Evolutionary conservation across 2,113 vertebrate genomes (phyloP).

Genomic region (Gorsachius goisagi): DNA sequence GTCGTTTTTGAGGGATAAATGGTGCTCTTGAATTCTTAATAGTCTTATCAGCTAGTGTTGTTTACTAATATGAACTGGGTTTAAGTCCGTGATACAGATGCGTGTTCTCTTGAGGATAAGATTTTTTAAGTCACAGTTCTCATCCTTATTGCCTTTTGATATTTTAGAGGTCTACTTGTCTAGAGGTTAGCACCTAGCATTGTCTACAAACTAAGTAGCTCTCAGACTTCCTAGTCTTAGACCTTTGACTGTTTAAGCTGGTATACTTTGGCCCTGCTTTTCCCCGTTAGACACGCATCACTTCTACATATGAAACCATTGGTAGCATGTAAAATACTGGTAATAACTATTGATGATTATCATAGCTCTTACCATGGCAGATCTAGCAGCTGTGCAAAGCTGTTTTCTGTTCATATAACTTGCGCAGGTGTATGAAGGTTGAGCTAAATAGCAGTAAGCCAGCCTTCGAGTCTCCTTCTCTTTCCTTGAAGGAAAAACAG

Average conservation of each 20-base stretch:
- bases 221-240: background rate
- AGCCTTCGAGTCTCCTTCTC: background rate
- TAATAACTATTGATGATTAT: background rate
- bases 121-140: background rate
- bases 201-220: background rate
- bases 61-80: background rate
- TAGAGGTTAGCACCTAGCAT: background rate
- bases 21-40: background rate
- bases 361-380: background rate
- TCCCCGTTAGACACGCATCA: background rate
- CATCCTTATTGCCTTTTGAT: background rate
- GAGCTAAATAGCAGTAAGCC: background rate
- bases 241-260: background rate
- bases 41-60: background rate
- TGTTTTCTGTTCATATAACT: background rate
- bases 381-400: background rate
- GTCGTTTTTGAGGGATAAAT: background rate
- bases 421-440: background rate
- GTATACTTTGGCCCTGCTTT: background rate
- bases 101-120: background rate
- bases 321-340: background rate
- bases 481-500: background rate
- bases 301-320: background rate
- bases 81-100: background rate
- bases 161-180: background rate